Percentiles rank a stretch among this genome's conserved stretches.
These are phyloP conservation scores for Climacteris rufus DNA, from an alignment of 2,113 vertebrate species.

Conservation along the genomic window DNA sequence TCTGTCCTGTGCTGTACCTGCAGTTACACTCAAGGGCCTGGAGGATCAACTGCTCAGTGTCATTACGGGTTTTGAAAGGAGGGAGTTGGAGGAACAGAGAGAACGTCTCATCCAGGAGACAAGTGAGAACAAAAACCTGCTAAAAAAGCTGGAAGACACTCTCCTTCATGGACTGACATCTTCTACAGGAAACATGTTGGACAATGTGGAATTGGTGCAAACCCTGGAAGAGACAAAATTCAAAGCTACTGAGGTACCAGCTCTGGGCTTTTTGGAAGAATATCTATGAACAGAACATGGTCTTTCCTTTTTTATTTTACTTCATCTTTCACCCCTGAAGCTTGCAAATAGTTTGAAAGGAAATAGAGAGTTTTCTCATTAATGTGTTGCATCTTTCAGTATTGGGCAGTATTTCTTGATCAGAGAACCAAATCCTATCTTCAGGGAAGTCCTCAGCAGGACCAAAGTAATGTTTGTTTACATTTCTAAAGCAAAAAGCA, in stretches of 20 bases:
- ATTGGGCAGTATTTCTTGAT: not conserved
- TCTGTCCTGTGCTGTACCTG: not conserved
- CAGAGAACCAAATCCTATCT: not conserved
- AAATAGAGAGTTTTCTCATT: not conserved
- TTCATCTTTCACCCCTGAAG: not conserved
- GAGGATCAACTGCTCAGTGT: slow-evolving; percentile 96
- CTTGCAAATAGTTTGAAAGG: not conserved
- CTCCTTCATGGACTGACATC: slow-evolving; percentile 88
- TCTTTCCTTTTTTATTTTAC: not conserved
- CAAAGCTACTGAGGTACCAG: slow-evolving; percentile 86
- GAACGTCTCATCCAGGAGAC: slow-evolving; percentile 91
- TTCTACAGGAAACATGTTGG: slow-evolving; percentile 95
- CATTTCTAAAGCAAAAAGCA: not conserved
- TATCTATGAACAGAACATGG: fast-evolving
- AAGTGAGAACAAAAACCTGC: slow-evolving; percentile 89
- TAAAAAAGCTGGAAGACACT: slow-evolving; percentile 90
- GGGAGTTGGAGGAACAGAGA: slow-evolving; percentile 88
- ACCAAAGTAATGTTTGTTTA: not conserved
- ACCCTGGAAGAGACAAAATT: slow-evolving; percentile 92
- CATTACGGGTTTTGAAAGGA: slow-evolving; percentile 87
- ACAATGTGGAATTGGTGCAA: slow-evolving; percentile 88
- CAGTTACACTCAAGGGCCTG: slow-evolving; percentile 91
- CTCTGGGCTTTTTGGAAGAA: not conserved
- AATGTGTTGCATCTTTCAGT: not conserved
- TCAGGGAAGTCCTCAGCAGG: not conserved